These are phyloP conservation scores for Chrysodeixis includens DNA, from an alignment of 2,888 invertebrate species.

Conservation along the genomic window DNA sequence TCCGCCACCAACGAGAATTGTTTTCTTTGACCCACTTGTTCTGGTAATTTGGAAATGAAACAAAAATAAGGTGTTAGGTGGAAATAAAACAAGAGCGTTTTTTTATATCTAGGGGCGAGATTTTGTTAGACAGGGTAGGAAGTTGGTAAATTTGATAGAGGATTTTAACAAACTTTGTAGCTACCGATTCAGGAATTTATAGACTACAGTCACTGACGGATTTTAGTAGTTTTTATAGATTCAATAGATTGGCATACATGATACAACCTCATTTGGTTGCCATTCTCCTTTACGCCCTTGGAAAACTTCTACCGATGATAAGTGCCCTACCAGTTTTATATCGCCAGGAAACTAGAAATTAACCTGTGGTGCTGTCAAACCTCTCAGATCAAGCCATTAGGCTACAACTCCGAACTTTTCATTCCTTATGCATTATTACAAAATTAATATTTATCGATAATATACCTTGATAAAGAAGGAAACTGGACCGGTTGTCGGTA, in stretches of 20 bases:
- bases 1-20: slow-evolving; percentile 45
- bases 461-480: slow-evolving; percentile 43
- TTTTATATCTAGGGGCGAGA: background rate
- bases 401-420: slow-evolving; percentile 2
- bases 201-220: background rate
- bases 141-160: background rate
- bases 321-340: background rate
- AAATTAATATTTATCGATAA: slow-evolving; percentile 40
- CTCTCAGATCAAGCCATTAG: slow-evolving; percentile 1
- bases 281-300: background rate
- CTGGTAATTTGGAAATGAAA: slow-evolving; percentile 47
- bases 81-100: slow-evolving; percentile 3
- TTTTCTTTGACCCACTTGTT: slow-evolving; percentile 54
- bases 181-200: background rate
- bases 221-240: background rate
- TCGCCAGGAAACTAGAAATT: background rate
- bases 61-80: slow-evolving; percentile 18
- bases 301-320: background rate
- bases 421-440: slow-evolving; percentile 26
- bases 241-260: no score
- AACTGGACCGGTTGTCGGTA: slow-evolving; percentile 48
- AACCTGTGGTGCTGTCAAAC: slow-evolving; percentile 4
- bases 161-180: background rate
- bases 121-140: background rate
- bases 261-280: background rate